Base-by-base conservation (phyloP, 2,113 vertebrate genomes). In the Neogale vison region DNA sequence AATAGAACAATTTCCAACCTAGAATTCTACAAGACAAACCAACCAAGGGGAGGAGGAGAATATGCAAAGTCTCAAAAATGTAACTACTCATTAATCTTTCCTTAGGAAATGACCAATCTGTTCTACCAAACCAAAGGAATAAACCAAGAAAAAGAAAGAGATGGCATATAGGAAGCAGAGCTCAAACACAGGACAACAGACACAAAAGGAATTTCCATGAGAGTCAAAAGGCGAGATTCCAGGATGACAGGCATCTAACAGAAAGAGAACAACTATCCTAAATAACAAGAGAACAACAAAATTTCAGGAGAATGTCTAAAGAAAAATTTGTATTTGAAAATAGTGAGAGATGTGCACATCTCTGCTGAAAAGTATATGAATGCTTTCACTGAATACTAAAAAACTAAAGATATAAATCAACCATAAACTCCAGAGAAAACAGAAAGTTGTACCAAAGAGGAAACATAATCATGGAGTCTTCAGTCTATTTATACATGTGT, bases 1-100 rank as follows among this genome's bases (percentile, higher is more conserved):
- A 55, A 93, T 52, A 83, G 94, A 96, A 82, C 71, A 0, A 82
- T 82, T 95, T 95, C 74, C 67, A 95, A 89, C n/a, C 13, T 67
- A 93, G 45, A 95, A 80, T 87, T 52, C 52, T 61, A 94, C 11
- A n/a, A 47, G 84, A 88, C 39, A 86, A 86, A 65, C 26, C 47
- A 86, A 65, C 26, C 24, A 85, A 86, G 11, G 47, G 24, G 24
- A 89, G 1, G 50, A 86, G 2, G 47, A 93, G 63, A 69, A 74
- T 57, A 88, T 1, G 11, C 57, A 88, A 85, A 6, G 36, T 91
- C 85, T 90, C 39, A 87, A 79, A 94, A 80, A 20, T 65, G 11
- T 95, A 24, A 95, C n/a, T 47, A 65, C 24, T 3, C 11, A 89
- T 63, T 10, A 17, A 42, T 13, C 63, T 93, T 50, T 84, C 57